Evolutionary conservation across 2,797 vertebrate genomes (phyloP), one percentile per base, ranked within the genome.

Genomic region (Manis pentadactyla): DNA sequence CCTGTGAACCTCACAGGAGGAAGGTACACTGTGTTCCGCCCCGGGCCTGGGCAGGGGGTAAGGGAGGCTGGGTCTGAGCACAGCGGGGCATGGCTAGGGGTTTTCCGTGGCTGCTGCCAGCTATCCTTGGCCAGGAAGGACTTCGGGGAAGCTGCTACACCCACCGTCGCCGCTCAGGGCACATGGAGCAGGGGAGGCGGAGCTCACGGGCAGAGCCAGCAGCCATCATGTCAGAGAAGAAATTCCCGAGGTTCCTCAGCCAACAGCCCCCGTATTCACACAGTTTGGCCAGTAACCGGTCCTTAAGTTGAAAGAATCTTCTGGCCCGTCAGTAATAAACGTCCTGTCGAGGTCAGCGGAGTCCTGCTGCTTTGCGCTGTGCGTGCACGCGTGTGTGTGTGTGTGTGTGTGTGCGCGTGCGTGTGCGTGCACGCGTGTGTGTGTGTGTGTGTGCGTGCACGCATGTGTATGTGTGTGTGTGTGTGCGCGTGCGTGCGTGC

Each of bases 1-100:
- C 31, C 18, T 34, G 15, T 74, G 7, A 49, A 14, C 42, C 14
- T 21, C 15, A 71, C n/a, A 11, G 13, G 19, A 51, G 77, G 77
- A 46, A 64, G 37, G 7, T 17, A 11, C 31, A 37, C 37, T 39
- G 37, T 39, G 37, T 39, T 39, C 37, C 37, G 37, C 37, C 37
- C 37, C 37, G 37, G 37, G 37, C 37, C 39, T 7, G 39, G 23
- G 64, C 77, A 4, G 64, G 1, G 57, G 46, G 34, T 23, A 10
- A 23, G 27, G 49, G 75, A 27, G 7, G n/a, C 2, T 0, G 34
- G 74, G 27, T 31, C 0, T 2, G 8, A 5, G 3, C 3, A 4
- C 64, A 5, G 64, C 15, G 10, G 21, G 42, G 5, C 39, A 18
- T 2, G 6, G 21, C 15, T 13, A 10, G 0, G 1, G 13, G 31